Percentiles rank a stretch among this genome's conserved stretches.
Conservation (phyloP, 2,888 invertebrate genomes). For the Ypsolopha sequella region DNA sequence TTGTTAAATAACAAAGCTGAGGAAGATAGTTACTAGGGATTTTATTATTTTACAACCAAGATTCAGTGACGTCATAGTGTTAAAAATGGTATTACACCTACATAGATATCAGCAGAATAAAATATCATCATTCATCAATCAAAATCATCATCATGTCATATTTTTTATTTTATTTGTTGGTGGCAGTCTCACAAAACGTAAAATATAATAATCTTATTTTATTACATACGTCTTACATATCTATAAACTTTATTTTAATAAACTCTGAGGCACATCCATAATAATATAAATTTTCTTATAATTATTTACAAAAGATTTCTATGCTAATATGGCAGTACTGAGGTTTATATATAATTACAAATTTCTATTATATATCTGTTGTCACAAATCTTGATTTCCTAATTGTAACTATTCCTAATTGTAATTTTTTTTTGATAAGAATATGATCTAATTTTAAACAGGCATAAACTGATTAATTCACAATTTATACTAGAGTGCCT, state of each 20-base stretch:
- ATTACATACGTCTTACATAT: background rate
- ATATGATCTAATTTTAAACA: too few relatives aligned
- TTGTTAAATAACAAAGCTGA: too few relatives aligned
- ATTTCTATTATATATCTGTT: conserved; percentile 8
- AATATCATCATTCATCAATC: background rate
- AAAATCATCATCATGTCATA: background rate
- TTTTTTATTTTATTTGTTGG: background rate
- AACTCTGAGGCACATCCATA: conserved; percentile 62
- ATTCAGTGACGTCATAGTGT: too few relatives aligned
- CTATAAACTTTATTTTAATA: conserved; percentile 26
- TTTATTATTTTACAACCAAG: too few relatives aligned
- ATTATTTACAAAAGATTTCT: conserved; percentile 42
- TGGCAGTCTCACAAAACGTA: background rate
- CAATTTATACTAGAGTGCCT: too few relatives aligned
- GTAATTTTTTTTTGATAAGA: background rate
- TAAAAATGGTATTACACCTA: too few relatives aligned
- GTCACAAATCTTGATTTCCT: conserved; percentile 17
- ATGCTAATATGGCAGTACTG: conserved; percentile 64
- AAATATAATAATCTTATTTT: background rate
- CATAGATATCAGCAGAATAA: too few relatives aligned
- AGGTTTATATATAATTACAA: conserved; percentile 38
- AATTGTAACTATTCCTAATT: conserved; percentile 7
- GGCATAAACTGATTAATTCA: too few relatives aligned
- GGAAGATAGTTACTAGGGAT: too few relatives aligned
- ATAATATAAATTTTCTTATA: conserved; percentile 2